Base-by-base conservation (phyloP, 2,888 invertebrate species). In the Meiosimyza decipiens region DNA sequence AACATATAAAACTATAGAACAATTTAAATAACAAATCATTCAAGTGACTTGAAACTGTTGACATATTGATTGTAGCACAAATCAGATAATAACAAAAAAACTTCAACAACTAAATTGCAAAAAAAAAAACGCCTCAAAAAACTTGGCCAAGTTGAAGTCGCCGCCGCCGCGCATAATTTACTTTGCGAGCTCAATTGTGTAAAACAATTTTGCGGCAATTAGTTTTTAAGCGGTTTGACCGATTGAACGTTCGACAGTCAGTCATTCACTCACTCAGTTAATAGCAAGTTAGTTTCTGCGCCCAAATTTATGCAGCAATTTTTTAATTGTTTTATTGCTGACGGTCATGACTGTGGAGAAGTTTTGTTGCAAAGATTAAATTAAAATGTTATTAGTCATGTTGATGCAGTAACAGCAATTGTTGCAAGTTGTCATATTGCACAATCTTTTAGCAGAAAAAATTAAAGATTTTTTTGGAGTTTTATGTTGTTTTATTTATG, bases 261-360 rank as follows among this genome's bases (percentile, higher is more conserved):
- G 1, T 40, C 40, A 40, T 40, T 7, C 4, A 40, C 40, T 40
- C 9, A 40, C 9, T 13, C 22, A 22, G 22, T 22, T 13, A 9
- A 57, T 12, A 2, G 51, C 28, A 54, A 52, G 2, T 54, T 15
- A 15, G 47, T 11, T 57, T 28, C n/a, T 51, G 60, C 54, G 47
- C 51, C 33, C 71, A 55, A 65, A 71, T 76, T 75, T 75, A 75
- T 77, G 74, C 74, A 76, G 77, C 73, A 71, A 78, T 77, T 73
- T 78, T 78, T 76, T 77, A 78, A 78, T 77, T 77, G 75, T 74
- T 78, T 78, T 73, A 76, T 75, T 68, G 71, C 76, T 73, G 71
- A 71, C 75, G 75, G 76, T 76, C 76, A 76, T 76, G 76, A 72
- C 57, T 73, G 62, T 78, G 77, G 78, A 77, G 75, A 72, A 66